Conservation (phyloP, 2,797 vertebrate genomes). For the Lepilemur septentrionalis region DNA sequence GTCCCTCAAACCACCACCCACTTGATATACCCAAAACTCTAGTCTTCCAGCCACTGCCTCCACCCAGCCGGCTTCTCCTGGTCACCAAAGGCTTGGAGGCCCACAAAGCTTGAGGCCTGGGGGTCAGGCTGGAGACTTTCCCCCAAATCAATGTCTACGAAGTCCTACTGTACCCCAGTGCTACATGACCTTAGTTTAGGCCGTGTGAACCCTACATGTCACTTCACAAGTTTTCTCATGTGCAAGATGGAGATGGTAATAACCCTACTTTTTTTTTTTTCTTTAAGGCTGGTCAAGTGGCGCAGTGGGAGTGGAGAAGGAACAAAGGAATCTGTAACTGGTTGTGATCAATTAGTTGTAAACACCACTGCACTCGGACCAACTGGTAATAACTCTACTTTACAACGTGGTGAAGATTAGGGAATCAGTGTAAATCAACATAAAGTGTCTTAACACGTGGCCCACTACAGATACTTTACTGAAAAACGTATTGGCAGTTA, state of each 20-base stretch:
- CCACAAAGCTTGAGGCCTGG: not conserved
- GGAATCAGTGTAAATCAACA: not conserved
- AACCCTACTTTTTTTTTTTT: not conserved
- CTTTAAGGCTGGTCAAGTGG: too few relatives aligned
- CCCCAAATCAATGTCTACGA: not conserved
- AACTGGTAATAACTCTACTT: not conserved
- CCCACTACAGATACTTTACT: not conserved
- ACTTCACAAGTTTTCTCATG: not conserved
- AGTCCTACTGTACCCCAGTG: not conserved
- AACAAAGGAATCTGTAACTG: too few relatives aligned
- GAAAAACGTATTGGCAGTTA: not conserved
- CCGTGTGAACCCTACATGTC: not conserved
- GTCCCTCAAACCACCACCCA: not conserved
- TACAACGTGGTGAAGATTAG: not conserved
- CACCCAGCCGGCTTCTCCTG: not conserved
- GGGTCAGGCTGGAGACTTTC: not conserved
- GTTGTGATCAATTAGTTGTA: too few relatives aligned
- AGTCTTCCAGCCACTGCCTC: not conserved
- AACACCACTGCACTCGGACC: too few relatives aligned
- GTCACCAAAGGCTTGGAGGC: not conserved
- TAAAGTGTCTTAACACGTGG: not conserved
- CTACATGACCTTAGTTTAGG: not conserved
- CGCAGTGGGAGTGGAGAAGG: too few relatives aligned
- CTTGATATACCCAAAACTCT: not conserved
- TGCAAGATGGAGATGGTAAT: not conserved